A percentile compares a stretch with the other conserved stretches of the same genome.
Evolutionary conservation across 2,797 vertebrate species (phyloP).

Genomic region (Sorex maritimensis): DNA sequence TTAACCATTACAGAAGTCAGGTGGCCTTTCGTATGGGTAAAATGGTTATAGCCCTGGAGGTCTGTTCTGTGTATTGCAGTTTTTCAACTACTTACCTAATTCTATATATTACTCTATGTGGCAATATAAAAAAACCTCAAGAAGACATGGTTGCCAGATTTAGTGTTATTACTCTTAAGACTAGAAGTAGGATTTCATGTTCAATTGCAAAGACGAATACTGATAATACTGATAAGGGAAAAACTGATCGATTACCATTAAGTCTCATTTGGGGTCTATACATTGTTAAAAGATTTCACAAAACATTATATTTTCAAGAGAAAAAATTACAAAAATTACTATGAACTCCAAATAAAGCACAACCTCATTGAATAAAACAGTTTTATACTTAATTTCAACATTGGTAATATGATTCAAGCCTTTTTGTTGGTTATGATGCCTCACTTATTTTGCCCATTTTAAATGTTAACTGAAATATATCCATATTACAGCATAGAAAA

Average conservation of each 20-base stretch:
- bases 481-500: not conserved
- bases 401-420: not conserved
- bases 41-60: not conserved
- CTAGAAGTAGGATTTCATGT: not conserved
- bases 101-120: not conserved
- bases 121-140: not conserved
- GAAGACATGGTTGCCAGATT: not conserved
- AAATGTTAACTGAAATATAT: not conserved
- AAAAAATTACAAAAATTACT: not conserved
- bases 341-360: slow-evolving; percentile 13
- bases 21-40: not conserved
- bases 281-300: not conserved
- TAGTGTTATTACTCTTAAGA: not conserved
- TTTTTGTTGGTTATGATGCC: not conserved
- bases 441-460: not conserved
- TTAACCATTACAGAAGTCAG: not conserved
- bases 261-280: not conserved
- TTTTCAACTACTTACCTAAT: not conserved
- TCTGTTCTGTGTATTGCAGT: not conserved
- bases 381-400: not conserved
- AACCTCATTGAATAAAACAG: not conserved
- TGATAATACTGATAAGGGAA: too few relatives aligned
- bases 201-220: not conserved
- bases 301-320: slow-evolving; percentile 22
- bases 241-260: not conserved